These are phyloP conservation scores for Nezara viridula DNA, from an alignment of 2,888 invertebrate species.

Conservation along the genomic window DNA sequence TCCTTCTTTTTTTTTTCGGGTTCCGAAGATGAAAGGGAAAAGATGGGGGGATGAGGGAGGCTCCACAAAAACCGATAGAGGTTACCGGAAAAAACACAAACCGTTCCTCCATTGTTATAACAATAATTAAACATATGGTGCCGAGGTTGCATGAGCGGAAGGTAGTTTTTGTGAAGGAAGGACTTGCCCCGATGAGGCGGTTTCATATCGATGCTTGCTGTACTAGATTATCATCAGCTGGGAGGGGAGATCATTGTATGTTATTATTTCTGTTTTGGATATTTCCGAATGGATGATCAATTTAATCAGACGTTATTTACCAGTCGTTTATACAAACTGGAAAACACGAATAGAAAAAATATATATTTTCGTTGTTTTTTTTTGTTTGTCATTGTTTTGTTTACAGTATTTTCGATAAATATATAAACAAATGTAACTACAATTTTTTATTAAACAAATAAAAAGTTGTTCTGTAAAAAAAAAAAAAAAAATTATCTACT, in stretches of 20 bases:
- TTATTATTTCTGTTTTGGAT: background rate
- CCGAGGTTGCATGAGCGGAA: slow-evolving; percentile 22
- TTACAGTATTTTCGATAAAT: too few relatives aligned
- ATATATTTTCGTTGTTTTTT: too few relatives aligned
- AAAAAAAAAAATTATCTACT: too few relatives aligned
- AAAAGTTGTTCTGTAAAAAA: too few relatives aligned
- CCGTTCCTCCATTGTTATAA: background rate
- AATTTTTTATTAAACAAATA: too few relatives aligned
- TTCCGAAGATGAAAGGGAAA: slow-evolving; percentile 16
- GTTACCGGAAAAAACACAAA: slow-evolving; percentile 19
- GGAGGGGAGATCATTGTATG: background rate
- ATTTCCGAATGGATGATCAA: background rate
- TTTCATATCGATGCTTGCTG: background rate
- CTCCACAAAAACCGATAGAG: background rate
- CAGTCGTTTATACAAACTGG: too few relatives aligned
- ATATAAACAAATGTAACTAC: too few relatives aligned
- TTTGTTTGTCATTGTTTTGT: too few relatives aligned
- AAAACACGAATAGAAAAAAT: too few relatives aligned
- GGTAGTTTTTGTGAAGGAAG: background rate
- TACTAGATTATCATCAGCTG: background rate
- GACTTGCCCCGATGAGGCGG: background rate
- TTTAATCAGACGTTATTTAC: too few relatives aligned
- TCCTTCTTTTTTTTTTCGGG: background rate
- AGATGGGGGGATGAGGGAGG: background rate
- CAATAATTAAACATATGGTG: slow-evolving; percentile 46